Conservation (phyloP, 2,113 vertebrate species). For the Calypte anna region DNA sequence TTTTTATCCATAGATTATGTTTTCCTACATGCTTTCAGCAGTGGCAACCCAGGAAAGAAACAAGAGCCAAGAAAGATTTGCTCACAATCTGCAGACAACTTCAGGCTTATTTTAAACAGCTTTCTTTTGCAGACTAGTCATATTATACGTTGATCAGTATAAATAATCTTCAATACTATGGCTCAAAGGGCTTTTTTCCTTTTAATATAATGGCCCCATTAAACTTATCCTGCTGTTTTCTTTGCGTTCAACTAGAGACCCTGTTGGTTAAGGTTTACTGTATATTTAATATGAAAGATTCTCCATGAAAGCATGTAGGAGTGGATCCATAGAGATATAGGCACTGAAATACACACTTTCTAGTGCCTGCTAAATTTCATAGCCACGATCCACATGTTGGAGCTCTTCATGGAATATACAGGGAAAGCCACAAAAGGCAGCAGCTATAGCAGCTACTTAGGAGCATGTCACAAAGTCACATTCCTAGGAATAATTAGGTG, state of each 20-base stretch:
- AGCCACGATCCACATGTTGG: rapidly evolving
- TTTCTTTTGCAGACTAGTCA: not conserved
- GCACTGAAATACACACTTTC: not conserved
- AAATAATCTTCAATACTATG: not conserved
- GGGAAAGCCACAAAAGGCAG: not conserved
- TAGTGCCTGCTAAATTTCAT: not conserved
- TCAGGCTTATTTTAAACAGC: not conserved
- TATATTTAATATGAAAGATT: not conserved
- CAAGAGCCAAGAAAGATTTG: not conserved
- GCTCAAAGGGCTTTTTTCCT: not conserved
- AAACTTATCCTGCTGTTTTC: not conserved
- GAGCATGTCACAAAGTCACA: not conserved
- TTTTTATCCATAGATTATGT: not conserved
- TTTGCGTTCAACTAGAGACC: not conserved
- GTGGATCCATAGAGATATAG: not conserved
- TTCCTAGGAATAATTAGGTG: not conserved
- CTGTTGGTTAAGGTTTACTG: not conserved
- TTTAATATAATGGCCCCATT: not conserved
- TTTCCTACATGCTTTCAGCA: not conserved
- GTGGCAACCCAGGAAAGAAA: not conserved
- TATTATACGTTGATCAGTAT: not conserved
- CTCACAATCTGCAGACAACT: not conserved
- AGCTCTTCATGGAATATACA: rapidly evolving
- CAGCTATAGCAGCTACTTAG: not conserved
- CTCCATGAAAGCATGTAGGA: not conserved